Evolutionary conservation across 1,140 invertebrate species (phyloP), one percentile per base, ranked within the genome.

Genomic region (Mya arenaria): DNA sequence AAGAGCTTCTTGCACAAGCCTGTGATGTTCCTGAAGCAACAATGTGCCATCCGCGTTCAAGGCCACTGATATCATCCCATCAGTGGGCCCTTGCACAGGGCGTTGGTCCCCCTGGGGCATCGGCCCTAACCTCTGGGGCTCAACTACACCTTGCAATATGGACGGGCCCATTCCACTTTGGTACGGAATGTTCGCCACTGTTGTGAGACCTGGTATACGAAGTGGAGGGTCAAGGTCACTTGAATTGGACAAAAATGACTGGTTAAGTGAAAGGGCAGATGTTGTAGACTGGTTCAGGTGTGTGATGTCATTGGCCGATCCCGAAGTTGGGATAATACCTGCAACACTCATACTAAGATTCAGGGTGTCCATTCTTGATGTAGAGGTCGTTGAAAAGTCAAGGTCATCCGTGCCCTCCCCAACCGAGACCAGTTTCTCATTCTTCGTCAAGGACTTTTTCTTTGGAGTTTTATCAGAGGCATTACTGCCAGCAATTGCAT

Each of bases 291-390:
- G 17, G 48, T 23, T 52, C 17, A 1, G 17, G 25, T 52, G 48
- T 17, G 19, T 52, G 19, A 52, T 4, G 10, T n/a, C 25, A 23
- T 52, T 52, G 2, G 23, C 44, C 5, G 62, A 37, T 17, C 25
- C 30, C 0, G 28, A n/a, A 10, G 52, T 62, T 52, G 77, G 77
- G n/a, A 80, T 55, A 17, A 80, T 80, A 1, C 77, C 77, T 8
- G 77, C 77, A 30, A 71, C 77, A 60, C 63, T 80, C 77, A 80
- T 80, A 48, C 77, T 69, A 0, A 62, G 65, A 39, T 80, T 80
- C 17, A 80, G 37, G 32, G 77, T 80, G 41, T 80, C 77, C n/a
- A 62, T 32, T 25, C 63, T 3, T 23, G 28, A 25, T 1, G 48
- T 25, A 19, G 34, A 25, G n/a, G 65, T 17, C 23, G 34, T 8